phyloP scores from a whole-genome alignment of 2,113 vertebrate species.

The Eublepharis macularius region DNA sequence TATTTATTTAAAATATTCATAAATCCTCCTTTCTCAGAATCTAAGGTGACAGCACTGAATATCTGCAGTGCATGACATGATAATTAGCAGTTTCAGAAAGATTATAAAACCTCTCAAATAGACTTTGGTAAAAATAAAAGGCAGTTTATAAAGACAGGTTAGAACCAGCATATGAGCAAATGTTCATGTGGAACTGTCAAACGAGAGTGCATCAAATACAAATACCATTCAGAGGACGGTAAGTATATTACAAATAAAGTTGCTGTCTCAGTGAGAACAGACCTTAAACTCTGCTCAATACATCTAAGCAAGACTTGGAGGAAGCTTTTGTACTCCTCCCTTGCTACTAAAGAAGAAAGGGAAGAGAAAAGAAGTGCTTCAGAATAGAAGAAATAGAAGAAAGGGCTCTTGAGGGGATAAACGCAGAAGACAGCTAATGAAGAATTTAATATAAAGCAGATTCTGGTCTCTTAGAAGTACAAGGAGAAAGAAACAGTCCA shows the following conservation, averaged over 20 bases:
- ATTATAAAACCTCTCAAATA: conserved; percentile 15
- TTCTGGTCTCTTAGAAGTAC: not conserved
- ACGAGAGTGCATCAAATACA: conserved; percentile 40
- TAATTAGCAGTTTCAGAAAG: conserved; percentile 19
- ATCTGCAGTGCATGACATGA: not conserved
- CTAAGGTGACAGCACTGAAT: not conserved
- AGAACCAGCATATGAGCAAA: conserved; percentile 34
- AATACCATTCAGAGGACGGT: conserved; percentile 47
- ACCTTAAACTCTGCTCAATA: conserved; percentile 35
- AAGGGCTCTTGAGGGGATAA: not conserved
- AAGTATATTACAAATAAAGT: conserved; percentile 17
- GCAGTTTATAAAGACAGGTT: conserved; percentile 39
- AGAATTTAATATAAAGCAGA: conserved; percentile 16
- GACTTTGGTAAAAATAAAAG: not conserved
- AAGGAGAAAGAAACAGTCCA: conserved; percentile 23
- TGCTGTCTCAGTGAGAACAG: conserved; percentile 23
- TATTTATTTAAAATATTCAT: no score
- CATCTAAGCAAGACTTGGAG: conserved; percentile 32
- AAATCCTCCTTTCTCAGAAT: no score
- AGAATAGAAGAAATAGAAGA: conserved; percentile 38
- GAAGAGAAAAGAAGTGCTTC: conserved; percentile 11
- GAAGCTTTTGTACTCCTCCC: not conserved
- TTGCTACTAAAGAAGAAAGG: conserved; percentile 18
- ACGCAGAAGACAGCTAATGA: conserved; percentile 6
- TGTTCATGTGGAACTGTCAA: conserved; percentile 44